Base-by-base conservation (phyloP, 2,113 vertebrate species). In the Silurus glanis region DNA sequence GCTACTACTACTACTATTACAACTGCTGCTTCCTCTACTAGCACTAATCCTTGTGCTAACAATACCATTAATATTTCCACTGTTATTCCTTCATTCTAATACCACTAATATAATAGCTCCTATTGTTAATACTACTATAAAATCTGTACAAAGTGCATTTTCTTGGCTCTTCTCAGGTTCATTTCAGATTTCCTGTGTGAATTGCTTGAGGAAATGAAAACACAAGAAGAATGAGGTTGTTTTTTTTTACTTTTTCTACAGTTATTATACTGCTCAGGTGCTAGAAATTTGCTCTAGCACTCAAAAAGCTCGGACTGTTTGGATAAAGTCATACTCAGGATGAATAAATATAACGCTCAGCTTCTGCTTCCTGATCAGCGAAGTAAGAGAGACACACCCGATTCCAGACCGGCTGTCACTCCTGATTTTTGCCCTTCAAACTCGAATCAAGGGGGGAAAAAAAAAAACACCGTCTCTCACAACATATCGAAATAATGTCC, bases 401-500 rank as follows among this genome's bases (percentile, higher is more conserved):
- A 87, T 87, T 71, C 59, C 21, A 49, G 45, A 58, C 51, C 80
- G 58, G 80, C 59, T 19, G 55, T 66, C 80, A 87, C 21, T 83
- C 23, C 71, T 83, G 78, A 86, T 59, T 76, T 82, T 58, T 78
- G 80, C 49, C 86, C 69, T 45, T 49, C 67, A 76, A 61, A 66
- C 61, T n/a, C 78, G 8, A 5, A 19, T 47, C 28, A 12, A 12
- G 37, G 17, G 4, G 59, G 9, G 4, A 25, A 28, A 23, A 17
- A 59, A 19, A 61, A 55, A 49, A 61, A 51, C 76, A 14, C n/a
- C 58, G 64, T 23, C 80, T 67, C 71, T 82, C 80, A 37, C 75
- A 13, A 82, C 86, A 49, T 87, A 78, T 87, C 59, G 71, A n/a
- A 64, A 83, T 83, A 75, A 80, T 83, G 71, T 83, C 80, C 37